These are phyloP conservation scores for Oncorhynchus keta DNA, from an alignment of 2,113 vertebrate species.

Conservation along the genomic window DNA sequence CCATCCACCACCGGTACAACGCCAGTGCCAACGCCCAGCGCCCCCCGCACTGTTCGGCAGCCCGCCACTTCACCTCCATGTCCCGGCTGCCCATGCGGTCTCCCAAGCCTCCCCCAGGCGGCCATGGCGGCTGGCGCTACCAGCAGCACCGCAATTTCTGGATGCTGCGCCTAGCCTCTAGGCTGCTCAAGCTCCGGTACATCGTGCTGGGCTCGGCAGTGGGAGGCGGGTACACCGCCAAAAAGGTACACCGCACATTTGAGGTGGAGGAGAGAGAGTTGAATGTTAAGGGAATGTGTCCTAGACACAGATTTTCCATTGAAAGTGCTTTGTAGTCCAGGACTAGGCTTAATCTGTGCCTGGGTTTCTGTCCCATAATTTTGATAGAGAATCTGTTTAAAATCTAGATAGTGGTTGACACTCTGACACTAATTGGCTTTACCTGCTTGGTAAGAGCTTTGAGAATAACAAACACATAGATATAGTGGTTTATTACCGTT, in stretches of 20 bases:
- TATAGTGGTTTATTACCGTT: not conserved
- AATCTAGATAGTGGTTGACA: not conserved
- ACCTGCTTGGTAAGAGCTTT: not conserved
- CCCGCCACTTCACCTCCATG: conserved; percentile 84
- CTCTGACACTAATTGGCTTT: not conserved
- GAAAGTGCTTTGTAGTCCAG: too few relatives aligned
- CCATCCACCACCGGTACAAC: conserved; percentile 77
- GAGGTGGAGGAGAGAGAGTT: not conserved
- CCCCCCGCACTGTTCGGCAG: conserved; percentile 72
- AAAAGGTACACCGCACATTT: conserved; percentile 81
- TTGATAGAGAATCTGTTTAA: not conserved
- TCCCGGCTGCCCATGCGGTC: conserved; percentile 77
- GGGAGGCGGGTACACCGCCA: conserved; percentile 96
- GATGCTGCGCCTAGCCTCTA: conserved; percentile 83
- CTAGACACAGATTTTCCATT: not conserved
- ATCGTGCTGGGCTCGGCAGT: conserved; percentile 92
- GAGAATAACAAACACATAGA: not conserved
- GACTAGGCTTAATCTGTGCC: too few relatives aligned
- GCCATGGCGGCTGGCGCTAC: conserved; percentile 68
- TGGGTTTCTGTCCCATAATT: not conserved
- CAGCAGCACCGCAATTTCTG: conserved; percentile 89
- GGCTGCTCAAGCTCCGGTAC: conserved; percentile 89
- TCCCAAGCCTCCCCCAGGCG: conserved; percentile 73
- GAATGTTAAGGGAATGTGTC: not conserved
- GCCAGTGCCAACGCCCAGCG: conserved; percentile 61